Evolutionary conservation across 2,888 invertebrate genomes (phyloP).

Genomic region (Arrhopalites spinosus): DNA sequence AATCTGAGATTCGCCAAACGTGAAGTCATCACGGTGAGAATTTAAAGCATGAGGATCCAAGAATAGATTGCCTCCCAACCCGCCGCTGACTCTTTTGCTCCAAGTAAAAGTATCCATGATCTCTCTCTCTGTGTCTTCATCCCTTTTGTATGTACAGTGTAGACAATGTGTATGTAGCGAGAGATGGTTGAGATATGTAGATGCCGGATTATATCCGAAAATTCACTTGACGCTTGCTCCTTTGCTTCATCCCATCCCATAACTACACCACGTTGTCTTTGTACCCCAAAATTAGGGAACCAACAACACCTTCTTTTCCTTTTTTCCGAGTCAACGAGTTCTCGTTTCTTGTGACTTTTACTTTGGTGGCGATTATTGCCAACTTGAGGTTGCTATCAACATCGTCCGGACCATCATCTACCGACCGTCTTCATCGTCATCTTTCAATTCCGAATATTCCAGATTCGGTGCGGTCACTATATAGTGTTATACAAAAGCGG

Average conservation of each 20-base stretch:
- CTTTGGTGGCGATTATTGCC: constrained; percentile 43
- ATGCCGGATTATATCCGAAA: constrained; percentile 24
- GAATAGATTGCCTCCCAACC: constrained; percentile 30
- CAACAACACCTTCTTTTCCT: constrained; percentile 26
- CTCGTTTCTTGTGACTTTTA: constrained; percentile 33
- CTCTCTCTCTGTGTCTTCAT: background rate
- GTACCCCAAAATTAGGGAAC: constrained; percentile 27
- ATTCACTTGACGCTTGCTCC: constrained; percentile 34
- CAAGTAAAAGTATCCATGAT: background rate
- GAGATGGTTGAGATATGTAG: constrained; percentile 24
- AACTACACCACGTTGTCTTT: constrained; percentile 3
- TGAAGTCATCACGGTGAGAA: constrained; percentile 47
- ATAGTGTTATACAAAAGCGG: constrained; percentile 45
- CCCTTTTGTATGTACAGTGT: constrained; percentile 10
- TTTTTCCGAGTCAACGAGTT: constrained; percentile 24
- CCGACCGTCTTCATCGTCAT: constrained; percentile 38
- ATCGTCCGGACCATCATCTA: constrained; percentile 40
- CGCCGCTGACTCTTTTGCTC: background rate
- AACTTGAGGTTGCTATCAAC: constrained; percentile 44
- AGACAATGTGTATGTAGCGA: constrained; percentile 5
- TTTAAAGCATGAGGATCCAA: constrained; percentile 41
- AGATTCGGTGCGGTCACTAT: constrained; percentile 44
- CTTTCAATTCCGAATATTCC: constrained; percentile 34
- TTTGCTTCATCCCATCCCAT: constrained; percentile 15
- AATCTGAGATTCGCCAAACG: constrained; percentile 49